phyloP scores from a whole-genome alignment of 2,888 invertebrate species.

The Cyclophora punctaria region DNA sequence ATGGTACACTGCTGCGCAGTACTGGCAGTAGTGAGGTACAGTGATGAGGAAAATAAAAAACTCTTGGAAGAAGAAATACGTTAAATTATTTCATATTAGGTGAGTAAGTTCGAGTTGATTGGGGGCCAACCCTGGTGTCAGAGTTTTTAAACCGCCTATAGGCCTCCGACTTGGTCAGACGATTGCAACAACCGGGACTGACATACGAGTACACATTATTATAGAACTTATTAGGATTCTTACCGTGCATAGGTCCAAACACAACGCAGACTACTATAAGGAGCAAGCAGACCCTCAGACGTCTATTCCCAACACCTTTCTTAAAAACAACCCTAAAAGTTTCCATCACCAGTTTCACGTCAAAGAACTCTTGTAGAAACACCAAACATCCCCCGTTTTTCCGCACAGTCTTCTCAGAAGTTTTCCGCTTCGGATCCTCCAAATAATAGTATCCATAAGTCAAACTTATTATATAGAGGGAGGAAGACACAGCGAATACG shows the following conservation, averaged over 20 bases:
- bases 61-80: no score
- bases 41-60: no score
- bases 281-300: conserved; percentile 81
- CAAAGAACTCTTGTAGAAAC: conserved; percentile 81
- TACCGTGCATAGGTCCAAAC: conserved; percentile 88
- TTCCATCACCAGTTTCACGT: conserved; percentile 81
- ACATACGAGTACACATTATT: no score
- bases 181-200: no score
- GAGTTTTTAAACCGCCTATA: no score
- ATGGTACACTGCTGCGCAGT: no score
- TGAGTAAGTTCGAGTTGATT: no score
- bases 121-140: no score
- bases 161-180: no score
- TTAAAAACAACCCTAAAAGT: conserved; percentile 87
- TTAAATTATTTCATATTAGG: no score
- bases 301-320: conserved; percentile 80
- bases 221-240: conserved; percentile 25
- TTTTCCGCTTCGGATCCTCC: conserved; percentile 74
- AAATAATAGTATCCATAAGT: conserved; percentile 82
- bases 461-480: conserved; percentile 82
- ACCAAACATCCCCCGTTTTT: conserved; percentile 27
- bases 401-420: conserved; percentile 19
- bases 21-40: no score
- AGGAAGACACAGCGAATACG: conserved; percentile 82
- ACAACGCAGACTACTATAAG: conserved; percentile 89